phyloP scores from a whole-genome alignment of 2,888 invertebrate species.

The Molorchus minor region DNA sequence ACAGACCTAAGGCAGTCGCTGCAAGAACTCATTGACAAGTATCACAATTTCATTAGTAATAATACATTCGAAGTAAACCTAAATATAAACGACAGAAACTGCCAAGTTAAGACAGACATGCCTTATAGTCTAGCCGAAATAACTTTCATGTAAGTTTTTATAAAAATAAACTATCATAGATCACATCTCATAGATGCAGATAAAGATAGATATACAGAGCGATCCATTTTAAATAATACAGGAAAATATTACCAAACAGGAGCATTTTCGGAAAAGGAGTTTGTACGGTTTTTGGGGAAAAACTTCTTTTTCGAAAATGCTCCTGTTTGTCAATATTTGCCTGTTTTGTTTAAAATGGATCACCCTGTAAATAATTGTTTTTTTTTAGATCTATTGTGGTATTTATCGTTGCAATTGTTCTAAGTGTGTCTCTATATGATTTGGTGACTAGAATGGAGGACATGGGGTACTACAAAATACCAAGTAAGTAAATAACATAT shows the following conservation, averaged over 20 bases:
- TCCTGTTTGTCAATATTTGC: too few species aligned
- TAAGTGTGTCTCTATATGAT: conserved; percentile 45
- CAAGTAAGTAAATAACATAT: conserved; percentile 28
- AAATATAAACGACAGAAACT: conserved; percentile 58
- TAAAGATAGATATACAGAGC: too few species aligned
- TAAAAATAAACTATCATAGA: too few species aligned
- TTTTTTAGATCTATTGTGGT: conserved; percentile 36
- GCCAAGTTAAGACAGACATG: conserved; percentile 63
- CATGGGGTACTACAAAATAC: conserved; percentile 31
- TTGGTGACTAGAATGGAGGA: conserved; percentile 37
- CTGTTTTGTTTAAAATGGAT: too few species aligned
- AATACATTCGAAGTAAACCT: conserved; percentile 38
- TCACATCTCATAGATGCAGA: too few species aligned
- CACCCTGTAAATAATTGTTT: conserved; percentile 6
- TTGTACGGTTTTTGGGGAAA: too few species aligned
- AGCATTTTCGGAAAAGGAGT: too few species aligned
- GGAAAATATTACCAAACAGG: too few species aligned
- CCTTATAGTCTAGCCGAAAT: conserved; percentile 56
- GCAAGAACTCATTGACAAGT: conserved; percentile 34
- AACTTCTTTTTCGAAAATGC: too few species aligned
- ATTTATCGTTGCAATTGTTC: conserved; percentile 33
- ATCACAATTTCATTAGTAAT: conserved; percentile 37
- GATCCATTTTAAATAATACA: too few species aligned
- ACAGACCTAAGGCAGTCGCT: conserved; percentile 61
- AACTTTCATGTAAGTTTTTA: conserved; percentile 58